Evolutionary conservation across 2,797 vertebrate genomes (phyloP).

Genomic region (Limnodromus scolopaceus): DNA sequence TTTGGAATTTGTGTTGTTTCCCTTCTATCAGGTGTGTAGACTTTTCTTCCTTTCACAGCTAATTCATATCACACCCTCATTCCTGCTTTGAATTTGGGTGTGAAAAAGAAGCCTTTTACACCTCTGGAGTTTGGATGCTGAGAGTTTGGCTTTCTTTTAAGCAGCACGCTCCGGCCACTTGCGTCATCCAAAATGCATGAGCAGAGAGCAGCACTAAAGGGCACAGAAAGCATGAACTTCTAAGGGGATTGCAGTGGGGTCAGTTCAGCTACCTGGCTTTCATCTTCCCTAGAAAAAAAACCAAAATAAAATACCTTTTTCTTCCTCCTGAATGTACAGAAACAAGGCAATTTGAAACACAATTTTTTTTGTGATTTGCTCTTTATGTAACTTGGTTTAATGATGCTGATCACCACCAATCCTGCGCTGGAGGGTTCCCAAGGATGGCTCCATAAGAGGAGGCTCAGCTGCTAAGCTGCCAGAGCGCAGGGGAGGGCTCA

Average conservation of each 20-base stretch:
- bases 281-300: not conserved
- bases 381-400: not conserved
- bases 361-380: not conserved
- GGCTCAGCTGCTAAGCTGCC: not conserved
- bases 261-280: not conserved
- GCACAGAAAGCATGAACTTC: not conserved
- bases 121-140: not conserved
- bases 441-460: not conserved
- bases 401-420: not conserved
- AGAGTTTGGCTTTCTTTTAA: not conserved
- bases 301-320: not conserved
- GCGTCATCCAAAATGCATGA: not conserved
- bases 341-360: not conserved
- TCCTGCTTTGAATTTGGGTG: not conserved
- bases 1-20: not conserved
- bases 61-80: not conserved
- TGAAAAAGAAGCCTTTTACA: not conserved
- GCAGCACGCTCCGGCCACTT: rapidly evolving
- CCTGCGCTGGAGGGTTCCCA: not conserved
- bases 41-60: not conserved
- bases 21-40: not conserved
- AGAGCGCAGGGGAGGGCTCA: not conserved
- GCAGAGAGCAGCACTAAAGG: not conserved
- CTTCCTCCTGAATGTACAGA: not conserved
- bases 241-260: not conserved